Evolutionary conservation across 2,797 vertebrate genomes (phyloP), one percentile per base, ranked within the genome.

Genomic region (Hydrocynus forskahlii): DNA sequence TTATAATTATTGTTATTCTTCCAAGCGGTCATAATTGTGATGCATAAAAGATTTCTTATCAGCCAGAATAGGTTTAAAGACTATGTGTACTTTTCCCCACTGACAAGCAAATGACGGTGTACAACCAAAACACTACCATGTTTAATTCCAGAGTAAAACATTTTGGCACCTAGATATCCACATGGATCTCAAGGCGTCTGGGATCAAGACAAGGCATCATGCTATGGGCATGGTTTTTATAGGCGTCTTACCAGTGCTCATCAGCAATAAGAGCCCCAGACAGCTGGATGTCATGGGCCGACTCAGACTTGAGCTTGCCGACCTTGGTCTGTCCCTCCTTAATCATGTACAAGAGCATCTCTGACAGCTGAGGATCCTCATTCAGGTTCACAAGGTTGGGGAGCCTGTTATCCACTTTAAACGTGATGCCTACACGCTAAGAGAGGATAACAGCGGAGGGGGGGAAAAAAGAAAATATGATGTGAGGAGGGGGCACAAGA

Each of bases 291-390:
- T 98, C 97, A 10, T 95, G 96, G 82, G 81, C 86, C 0, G 94
- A 96, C 84, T 92, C 88, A 1, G 93, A 90, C 59, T 90, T 94
- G 14, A 92, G 89, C 75, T 96, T 97, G 63, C 98, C 98, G 48
- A 98, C 97, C 0, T 95, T 97, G 67, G 97, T 99, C 77, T 88
- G 89, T 48, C 97, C 97, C 91, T 97, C 97, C 89, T 96, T 97
- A 83, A 99, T 95, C 97, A 97, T 97, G 84, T 99, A 99, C 5
- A 99, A 90, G 60, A 99, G 94, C 95, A 97, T 96, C 91, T 99
- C 98, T 2, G 98, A 99, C 75, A 99, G 94, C 91, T 99, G 98
- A 57, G 97, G 97, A 85, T 99, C 98, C 91, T 99, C 98, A 69
- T 95, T 99, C 85, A 99, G 94, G 89, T 98, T 99, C 79, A 99